Evolutionary conservation across 1,140 invertebrate species (phyloP).

Genomic region (Eumeta japonica): DNA sequence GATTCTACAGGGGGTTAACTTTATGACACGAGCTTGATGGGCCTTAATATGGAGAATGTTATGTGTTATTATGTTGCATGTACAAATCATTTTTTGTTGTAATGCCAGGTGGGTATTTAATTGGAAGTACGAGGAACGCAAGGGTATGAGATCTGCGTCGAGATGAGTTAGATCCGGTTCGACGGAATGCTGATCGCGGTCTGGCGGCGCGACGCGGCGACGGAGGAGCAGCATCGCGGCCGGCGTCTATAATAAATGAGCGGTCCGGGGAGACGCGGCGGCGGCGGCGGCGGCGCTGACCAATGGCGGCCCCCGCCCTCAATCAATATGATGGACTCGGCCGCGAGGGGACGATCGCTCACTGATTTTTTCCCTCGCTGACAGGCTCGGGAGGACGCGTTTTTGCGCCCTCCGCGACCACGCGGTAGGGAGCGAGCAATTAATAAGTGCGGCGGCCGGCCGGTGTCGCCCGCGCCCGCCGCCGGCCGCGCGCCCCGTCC

Average conservation of each 20-base stretch:
- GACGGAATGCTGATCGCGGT: too few relatives aligned
- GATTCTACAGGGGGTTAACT: too few relatives aligned
- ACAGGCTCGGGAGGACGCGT: conserved; percentile 50
- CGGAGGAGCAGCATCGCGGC: conserved; percentile 49
- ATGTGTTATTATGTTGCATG: too few relatives aligned
- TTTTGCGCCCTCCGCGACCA: conserved; percentile 46
- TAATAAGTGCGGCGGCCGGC: conserved; percentile 43
- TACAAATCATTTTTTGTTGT: not conserved
- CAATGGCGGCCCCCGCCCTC: conserved; percentile 51
- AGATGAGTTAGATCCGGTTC: too few relatives aligned
- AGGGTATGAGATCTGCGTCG: too few relatives aligned
- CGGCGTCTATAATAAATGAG: conserved; percentile 56
- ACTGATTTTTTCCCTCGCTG: conserved; percentile 58
- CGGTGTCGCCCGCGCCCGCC: conserved; percentile 7
- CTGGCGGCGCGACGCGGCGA: conserved; percentile 6
- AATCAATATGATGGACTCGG: conserved; percentile 57
- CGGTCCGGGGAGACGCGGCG: conserved; percentile 45
- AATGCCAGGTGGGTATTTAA: too few relatives aligned
- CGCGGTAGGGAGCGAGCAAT: conserved; percentile 43
- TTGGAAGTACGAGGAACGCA: too few relatives aligned
- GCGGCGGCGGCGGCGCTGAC: too few relatives aligned
- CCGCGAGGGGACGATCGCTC: conserved; percentile 55
- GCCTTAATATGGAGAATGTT: too few relatives aligned
- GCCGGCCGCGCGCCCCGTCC: conserved; percentile 2
- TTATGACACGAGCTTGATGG: too few relatives aligned